Evolutionary conservation across 1,140 invertebrate genomes (phyloP).

Genomic region (Euborellia annulipes): DNA sequence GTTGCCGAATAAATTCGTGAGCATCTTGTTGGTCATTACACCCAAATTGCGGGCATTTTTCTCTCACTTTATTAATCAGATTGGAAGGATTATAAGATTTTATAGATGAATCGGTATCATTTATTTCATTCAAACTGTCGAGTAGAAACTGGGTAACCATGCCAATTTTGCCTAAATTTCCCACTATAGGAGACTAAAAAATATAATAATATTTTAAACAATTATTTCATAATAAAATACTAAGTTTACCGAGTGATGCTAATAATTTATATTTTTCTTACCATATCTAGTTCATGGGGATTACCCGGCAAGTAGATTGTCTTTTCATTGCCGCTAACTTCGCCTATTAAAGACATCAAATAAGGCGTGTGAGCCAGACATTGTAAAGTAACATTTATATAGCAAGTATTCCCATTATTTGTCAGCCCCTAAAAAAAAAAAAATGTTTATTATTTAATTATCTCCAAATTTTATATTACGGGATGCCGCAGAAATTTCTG

Average conservation of each 20-base stretch:
- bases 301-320: conserved; percentile 53
- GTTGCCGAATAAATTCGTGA: conserved; percentile 80
- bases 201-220: no score
- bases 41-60: conserved; percentile 67
- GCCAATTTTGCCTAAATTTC: conserved; percentile 51
- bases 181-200: conserved; percentile 33
- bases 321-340: conserved; percentile 48
- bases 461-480: no score
- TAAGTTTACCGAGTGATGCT: conserved; percentile 24
- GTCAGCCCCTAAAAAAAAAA: conserved; percentile 40
- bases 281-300: no score
- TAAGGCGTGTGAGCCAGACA: conserved; percentile 74
- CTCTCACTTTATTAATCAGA: conserved; percentile 57
- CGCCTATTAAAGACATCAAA: conserved; percentile 52
- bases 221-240: conserved; percentile 4
- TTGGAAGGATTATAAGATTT: conserved; percentile 45
- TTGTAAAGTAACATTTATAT: conserved; percentile 92
- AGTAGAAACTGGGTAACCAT: conserved; percentile 48
- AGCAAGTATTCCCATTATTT: conserved; percentile 92
- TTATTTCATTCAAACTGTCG: conserved; percentile 48
- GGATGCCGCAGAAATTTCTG: no score
- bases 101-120: no score
- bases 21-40: conserved; percentile 94
- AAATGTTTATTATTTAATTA: no score
- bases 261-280: neutral